Conservation (phyloP, 2,113 vertebrate genomes). For the Notothenia rossii region DNA sequence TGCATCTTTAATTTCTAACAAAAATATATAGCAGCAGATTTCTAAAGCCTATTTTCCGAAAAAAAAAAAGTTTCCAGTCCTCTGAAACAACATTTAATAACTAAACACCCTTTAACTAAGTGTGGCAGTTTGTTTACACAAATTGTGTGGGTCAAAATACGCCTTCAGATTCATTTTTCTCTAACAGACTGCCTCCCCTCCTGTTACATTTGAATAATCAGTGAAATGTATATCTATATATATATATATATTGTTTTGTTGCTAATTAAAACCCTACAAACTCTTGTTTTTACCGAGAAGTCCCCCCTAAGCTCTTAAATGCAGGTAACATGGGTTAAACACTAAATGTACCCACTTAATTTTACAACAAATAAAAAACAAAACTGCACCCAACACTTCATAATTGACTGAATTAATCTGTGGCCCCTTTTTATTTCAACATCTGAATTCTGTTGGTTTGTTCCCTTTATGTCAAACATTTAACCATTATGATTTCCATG, state of each 20-base stretch:
- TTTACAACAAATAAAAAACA: background rate
- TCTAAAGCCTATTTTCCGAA: background rate
- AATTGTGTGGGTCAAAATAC: background rate
- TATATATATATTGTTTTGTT: too few species aligned
- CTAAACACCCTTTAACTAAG: background rate
- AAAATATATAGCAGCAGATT: background rate
- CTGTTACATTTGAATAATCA: background rate
- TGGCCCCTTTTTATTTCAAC: background rate
- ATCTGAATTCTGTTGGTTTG: background rate
- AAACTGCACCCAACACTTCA: background rate
- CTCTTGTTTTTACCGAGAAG: background rate
- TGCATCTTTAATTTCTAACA: background rate
- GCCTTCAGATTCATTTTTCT: background rate
- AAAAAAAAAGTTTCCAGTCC: background rate
- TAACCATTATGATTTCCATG: constrained; percentile 21
- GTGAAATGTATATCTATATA: background rate
- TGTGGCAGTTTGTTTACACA: constrained; percentile 17
- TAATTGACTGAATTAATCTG: background rate
- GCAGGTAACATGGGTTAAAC: background rate
- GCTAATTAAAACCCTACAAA: too few species aligned
- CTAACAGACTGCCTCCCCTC: background rate
- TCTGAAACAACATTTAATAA: background rate
- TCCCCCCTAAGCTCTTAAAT: background rate
- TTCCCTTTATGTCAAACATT: background rate
- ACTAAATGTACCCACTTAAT: background rate